Conservation (phyloP, 2,888 invertebrate genomes). For the Aporophyla lueneburgensis region DNA sequence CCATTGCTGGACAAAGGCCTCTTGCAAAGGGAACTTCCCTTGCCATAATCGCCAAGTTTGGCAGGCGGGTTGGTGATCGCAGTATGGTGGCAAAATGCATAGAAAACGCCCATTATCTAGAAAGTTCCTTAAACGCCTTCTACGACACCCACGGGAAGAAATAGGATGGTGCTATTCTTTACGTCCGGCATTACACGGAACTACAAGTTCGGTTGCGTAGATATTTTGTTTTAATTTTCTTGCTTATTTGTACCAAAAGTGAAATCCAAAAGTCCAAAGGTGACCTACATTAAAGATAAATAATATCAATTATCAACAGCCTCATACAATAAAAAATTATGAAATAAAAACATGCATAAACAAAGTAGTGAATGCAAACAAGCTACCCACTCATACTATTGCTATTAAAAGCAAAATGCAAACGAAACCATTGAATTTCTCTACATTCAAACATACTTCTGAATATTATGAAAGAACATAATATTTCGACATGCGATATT, state of each 20-base stretch:
- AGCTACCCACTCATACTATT: not conserved
- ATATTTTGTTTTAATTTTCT: not conserved
- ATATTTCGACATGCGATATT: conserved; percentile 45
- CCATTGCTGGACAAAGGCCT: too few species aligned
- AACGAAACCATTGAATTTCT: conserved; percentile 28
- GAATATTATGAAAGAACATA: conserved; percentile 46
- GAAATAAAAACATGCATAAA: not conserved
- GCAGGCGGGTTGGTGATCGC: too few species aligned
- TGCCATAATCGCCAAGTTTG: too few species aligned
- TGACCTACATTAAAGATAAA: too few species aligned
- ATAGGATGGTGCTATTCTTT: too few species aligned
- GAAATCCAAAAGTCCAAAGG: not conserved
- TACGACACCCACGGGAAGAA: too few species aligned
- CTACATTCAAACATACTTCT: conserved; percentile 36
- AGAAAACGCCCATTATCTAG: too few species aligned
- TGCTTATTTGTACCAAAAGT: not conserved
- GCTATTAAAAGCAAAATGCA: conserved; percentile 23
- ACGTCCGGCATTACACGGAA: too few species aligned
- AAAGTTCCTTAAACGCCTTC: too few species aligned
- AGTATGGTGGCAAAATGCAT: too few species aligned
- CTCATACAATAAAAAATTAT: not conserved
- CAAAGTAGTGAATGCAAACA: conserved; percentile 2
- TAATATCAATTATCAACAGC: not conserved
- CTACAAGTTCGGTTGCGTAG: too few species aligned
- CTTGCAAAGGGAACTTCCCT: too few species aligned